These are phyloP conservation scores for Myotis pilosus DNA, from an alignment of 2,797 vertebrate species.

Conservation along the genomic window DNA sequence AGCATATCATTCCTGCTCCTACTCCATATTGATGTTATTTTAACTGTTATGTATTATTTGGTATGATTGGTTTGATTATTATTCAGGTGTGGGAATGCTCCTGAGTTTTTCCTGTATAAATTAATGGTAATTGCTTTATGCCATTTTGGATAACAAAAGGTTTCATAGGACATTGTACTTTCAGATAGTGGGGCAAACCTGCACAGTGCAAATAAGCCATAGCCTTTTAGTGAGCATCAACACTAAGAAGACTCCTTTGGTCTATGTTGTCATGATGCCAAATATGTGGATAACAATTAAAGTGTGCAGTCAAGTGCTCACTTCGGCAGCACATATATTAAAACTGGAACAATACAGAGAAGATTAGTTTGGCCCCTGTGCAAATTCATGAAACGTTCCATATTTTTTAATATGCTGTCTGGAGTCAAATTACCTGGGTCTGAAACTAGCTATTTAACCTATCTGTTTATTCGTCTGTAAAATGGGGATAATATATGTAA, in stretches of 20 bases:
- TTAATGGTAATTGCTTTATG: background rate
- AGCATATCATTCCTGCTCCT: background rate
- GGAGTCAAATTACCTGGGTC: background rate
- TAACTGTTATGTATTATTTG: background rate
- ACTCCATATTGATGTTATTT: background rate
- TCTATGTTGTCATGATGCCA: background rate
- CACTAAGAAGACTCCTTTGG: background rate
- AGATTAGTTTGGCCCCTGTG: background rate
- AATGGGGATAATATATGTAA: background rate
- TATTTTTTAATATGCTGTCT: background rate
- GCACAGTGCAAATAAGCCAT: conserved; percentile 9
- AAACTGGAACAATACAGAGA: background rate
- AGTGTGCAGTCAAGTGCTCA: background rate
- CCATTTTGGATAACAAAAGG: background rate
- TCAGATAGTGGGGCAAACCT: background rate
- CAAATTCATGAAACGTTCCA: background rate
- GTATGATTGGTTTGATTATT: background rate
- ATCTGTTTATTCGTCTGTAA: background rate
- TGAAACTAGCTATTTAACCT: background rate
- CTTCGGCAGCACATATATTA: background rate
- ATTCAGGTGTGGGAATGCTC: background rate
- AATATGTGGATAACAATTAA: background rate
- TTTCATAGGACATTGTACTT: background rate
- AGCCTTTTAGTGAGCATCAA: background rate
- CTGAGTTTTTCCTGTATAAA: background rate